Evolutionary conservation across 1,140 invertebrate genomes (phyloP), one percentile per base, ranked within the genome.

Genomic region (Acromyrmex heyeri): DNA sequence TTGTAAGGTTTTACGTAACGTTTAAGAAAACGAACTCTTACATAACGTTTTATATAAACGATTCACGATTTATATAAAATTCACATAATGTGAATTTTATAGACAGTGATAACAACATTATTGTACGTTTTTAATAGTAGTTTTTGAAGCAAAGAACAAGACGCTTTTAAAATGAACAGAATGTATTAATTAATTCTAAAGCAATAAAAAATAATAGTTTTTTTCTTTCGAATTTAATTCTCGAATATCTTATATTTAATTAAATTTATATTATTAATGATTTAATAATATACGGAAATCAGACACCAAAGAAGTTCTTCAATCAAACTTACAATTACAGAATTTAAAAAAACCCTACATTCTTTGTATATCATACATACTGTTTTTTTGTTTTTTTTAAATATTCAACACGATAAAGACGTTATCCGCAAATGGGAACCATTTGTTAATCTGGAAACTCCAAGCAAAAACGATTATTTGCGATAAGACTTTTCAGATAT

Each of bases 401-500:
- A 14, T 21, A 50, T 24, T 27, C 21, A 30, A 55, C 69, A 18
- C 3, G 48, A 57, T 81, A 69, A 81, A 77, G 14, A 38, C 6
- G 2, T 55, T 48, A 78, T 64, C n/a, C n/a, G 6, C 24, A 65
- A 55, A 38, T 8, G 65, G 77, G 8, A 79, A 79, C 14, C 27
- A 1, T 34, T 34, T 34, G 44, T 78, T 65, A n/a, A 55, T 21
- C 27, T 48, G 77, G 77, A 79, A 53, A 69, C 21, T 69, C 1
- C 4, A 2, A 55, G 48, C 48, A 14, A 69, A 62, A 61, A 30
- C 34, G 16, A 77, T 61, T 38, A 10, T 44, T n/a, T 16, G 57
- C 24, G 64, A 81, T 70, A 79, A 79, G 14, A 38, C 27, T 38
- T 53, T 67, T 38, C 12, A 78, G 18, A 78, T 53, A 50, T 30